These are phyloP conservation scores for Mungos mungo DNA, from an alignment of 2,113 vertebrate species.

Conservation along the genomic window DNA sequence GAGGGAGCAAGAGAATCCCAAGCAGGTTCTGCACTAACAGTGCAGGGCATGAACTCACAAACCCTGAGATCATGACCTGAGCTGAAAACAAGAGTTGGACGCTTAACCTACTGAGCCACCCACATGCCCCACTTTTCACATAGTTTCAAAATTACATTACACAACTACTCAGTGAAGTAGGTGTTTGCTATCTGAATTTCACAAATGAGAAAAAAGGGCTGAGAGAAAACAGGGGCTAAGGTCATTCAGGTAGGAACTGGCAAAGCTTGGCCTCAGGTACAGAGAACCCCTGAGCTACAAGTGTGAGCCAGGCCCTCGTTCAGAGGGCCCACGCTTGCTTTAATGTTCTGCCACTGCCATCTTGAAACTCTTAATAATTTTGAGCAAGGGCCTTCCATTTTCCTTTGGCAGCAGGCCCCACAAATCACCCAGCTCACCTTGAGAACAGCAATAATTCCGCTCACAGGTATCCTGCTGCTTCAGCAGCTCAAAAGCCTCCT, in stretches of 20 bases:
- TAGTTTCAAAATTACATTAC: not conserved
- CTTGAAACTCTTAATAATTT: not conserved
- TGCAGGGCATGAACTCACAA: too few species aligned
- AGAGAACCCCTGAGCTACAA: accelerated
- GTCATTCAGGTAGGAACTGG: not conserved
- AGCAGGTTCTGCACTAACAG: too few species aligned
- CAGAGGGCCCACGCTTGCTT: not conserved
- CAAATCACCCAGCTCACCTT: not conserved
- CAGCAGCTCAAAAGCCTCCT: not conserved
- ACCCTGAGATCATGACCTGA: too few species aligned
- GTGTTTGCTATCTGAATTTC: not conserved
- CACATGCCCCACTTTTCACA: not conserved
- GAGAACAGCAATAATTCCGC: too few species aligned
- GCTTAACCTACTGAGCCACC: too few species aligned
- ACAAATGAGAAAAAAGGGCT: not conserved
- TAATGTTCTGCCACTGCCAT: not conserved
- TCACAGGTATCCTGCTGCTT: not conserved
- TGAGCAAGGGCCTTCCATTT: not conserved
- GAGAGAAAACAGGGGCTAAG: not conserved
- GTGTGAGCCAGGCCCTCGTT: accelerated
- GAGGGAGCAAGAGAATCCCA: too few species aligned
- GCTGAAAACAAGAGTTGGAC: too few species aligned
- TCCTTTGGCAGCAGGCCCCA: not conserved
- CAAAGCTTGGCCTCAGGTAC: too few species aligned
- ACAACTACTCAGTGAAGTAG: not conserved